phyloP scores from a whole-genome alignment of 2,888 invertebrate genomes.

The Pseudococcus viburni region DNA sequence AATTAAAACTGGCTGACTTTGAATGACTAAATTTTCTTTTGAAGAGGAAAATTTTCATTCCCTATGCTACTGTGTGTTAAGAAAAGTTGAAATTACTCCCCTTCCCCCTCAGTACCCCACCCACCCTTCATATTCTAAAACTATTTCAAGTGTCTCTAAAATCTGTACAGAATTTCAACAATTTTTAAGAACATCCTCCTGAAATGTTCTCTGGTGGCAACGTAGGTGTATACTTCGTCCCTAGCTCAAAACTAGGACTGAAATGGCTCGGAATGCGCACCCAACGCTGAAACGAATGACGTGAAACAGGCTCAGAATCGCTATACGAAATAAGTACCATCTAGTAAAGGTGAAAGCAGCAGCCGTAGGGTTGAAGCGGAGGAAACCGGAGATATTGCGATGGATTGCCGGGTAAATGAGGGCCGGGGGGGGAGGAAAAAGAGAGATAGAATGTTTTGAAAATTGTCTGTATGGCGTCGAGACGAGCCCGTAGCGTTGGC shows the following conservation, averaged over 20 bases:
- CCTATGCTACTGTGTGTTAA: too few species aligned
- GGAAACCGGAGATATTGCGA: not conserved
- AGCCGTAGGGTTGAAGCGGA: not conserved
- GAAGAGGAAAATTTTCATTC: too few species aligned
- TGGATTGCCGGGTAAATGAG: not conserved
- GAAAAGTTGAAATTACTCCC: too few species aligned
- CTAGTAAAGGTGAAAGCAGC: not conserved
- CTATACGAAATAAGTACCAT: not conserved
- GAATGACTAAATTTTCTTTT: too few species aligned
- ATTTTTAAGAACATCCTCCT: not conserved
- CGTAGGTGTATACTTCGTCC: too few species aligned
- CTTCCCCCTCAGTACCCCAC: too few species aligned
- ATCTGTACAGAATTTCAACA: too few species aligned
- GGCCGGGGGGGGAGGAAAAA: not conserved
- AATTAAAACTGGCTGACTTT: too few species aligned
- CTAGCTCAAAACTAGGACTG: too few species aligned
- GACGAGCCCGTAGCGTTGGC: constrained; percentile 30
- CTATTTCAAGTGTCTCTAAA: too few species aligned
- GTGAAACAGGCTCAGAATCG: not conserved
- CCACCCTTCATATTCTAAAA: too few species aligned
- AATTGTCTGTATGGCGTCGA: constrained; percentile 38
- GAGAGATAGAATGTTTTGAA: constrained; percentile 27
- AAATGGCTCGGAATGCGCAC: not conserved
- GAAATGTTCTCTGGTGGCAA: not conserved
- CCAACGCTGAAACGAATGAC: not conserved